Conservation (phyloP, 2,113 vertebrate genomes). For the Ceyx cyanopectus region DNA sequence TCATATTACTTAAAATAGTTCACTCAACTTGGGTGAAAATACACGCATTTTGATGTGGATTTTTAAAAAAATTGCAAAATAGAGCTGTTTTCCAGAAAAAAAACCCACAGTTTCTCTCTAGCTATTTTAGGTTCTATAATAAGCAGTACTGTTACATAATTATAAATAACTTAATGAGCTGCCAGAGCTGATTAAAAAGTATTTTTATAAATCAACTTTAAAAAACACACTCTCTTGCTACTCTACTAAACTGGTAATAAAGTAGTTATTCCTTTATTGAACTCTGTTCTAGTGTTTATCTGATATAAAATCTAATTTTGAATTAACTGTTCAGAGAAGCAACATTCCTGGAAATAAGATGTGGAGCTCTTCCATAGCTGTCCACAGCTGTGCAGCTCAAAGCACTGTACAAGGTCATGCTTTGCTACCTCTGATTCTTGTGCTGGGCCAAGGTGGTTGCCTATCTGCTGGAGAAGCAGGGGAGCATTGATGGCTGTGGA, state of each 20-base stretch:
- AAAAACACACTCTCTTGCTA: not conserved
- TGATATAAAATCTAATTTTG: not conserved
- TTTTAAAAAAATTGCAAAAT: not conserved
- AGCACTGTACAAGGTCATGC: not conserved
- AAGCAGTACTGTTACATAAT: not conserved
- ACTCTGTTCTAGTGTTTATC: not conserved
- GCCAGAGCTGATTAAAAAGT: not conserved
- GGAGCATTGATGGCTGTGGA: not conserved
- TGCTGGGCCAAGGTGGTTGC: not conserved
- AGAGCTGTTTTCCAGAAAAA: not conserved
- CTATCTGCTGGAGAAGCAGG: not conserved
- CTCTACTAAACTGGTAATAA: not conserved
- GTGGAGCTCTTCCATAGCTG: not conserved
- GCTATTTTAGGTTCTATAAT: not conserved
- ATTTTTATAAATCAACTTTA: not conserved
- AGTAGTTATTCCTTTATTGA: not conserved
- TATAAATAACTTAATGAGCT: conserved; percentile 4
- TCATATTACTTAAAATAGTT: not conserved
- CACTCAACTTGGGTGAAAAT: not conserved
- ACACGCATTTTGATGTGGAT: not conserved
- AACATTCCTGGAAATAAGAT: not conserved
- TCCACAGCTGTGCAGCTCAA: not conserved
- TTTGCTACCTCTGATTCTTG: not conserved
- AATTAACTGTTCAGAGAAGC: not conserved
- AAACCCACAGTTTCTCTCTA: not conserved